These are phyloP conservation scores for Novumbra hubbsi DNA, from an alignment of 2,797 vertebrate genomes.

Conservation along the genomic window DNA sequence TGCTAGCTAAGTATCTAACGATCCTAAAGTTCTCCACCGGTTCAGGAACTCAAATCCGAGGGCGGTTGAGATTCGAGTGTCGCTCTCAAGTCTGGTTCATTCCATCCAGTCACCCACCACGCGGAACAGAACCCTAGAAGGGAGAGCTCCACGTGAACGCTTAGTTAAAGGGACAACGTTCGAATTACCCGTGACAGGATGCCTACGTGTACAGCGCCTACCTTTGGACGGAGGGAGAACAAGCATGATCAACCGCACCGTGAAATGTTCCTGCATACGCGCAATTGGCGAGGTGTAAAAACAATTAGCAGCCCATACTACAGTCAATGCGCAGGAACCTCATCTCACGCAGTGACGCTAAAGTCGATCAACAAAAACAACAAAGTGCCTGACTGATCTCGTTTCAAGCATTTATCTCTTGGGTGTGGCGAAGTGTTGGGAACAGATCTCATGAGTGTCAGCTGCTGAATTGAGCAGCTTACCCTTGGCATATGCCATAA, in stretches of 20 bases:
- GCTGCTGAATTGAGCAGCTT: too few relatives aligned
- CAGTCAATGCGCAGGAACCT: constrained; percentile 12
- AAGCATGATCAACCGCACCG: background rate
- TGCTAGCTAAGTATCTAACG: background rate
- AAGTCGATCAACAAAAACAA: constrained; percentile 26
- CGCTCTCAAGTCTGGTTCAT: constrained; percentile 3
- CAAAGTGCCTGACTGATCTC: constrained; percentile 9
- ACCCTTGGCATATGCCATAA: too few relatives aligned
- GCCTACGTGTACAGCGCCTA: constrained; percentile 51
- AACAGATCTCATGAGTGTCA: too few relatives aligned
- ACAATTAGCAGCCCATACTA: constrained; percentile 31
- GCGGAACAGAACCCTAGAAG: constrained; percentile 46
- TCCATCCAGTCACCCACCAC: constrained; percentile 51
- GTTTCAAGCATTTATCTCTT: background rate
- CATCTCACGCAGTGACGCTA: constrained; percentile 11
- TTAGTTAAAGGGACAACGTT: constrained; percentile 62
- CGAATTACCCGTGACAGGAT: background rate
- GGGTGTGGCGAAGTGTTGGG: too few relatives aligned
- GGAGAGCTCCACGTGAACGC: constrained; percentile 52
- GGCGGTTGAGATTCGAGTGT: constrained; percentile 14
- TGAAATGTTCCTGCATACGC: constrained; percentile 11
- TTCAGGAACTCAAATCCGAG: background rate
- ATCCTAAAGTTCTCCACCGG: background rate
- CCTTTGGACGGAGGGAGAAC: constrained; percentile 48
- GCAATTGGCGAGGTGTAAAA: too few relatives aligned